Base-by-base conservation (phyloP, 2,113 vertebrate genomes). In the Condylura cristata region DNA sequence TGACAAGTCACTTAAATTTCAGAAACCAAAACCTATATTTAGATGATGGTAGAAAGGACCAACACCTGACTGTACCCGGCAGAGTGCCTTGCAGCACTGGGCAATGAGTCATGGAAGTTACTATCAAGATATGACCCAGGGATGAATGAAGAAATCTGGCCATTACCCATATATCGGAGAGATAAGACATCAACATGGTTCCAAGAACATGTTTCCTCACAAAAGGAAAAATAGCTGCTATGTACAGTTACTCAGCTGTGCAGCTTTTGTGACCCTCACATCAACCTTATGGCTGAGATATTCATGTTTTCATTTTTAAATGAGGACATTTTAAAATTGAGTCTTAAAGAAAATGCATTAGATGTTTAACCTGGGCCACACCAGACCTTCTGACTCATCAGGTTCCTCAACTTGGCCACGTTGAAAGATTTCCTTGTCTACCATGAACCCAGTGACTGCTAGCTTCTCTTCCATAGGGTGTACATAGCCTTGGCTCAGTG, bases 1-100 rank as follows among this genome's bases (percentile, higher is more conserved):
- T 75, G 30, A 74, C 18, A 93, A 80, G 18, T 92, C n/a, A 83
- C 24, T 56, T 87, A 74, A 90, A 56, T 71, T 51, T 82, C 61
- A 46, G 46, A 86, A 90, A 63, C 6, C 44, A 48, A 56, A 6
- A 17, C 13, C 22, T 60, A 7, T 32, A 68, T 34, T 34, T 2
- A 88, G 37, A 6, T 61, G 60, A 63, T 20, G 12, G 32, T 22
- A 48, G 81, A 74, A 8, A 60, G 53, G 34, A 60, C 2, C 6
- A 78, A 60, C 32, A 58, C 7, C 30, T 75, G 16, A 28, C 60
- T 51, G 28, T 20, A 20, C 22, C 16, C 28, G 46, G 16, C 75
- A 56, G 9, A 11, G 20, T 18, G 14, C 26, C 65, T 30, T 2
- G 20, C 18, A 34, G 37, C 10, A 37, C 3, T 18, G 26, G 75